Conservation (phyloP, 2,113 vertebrate genomes). For the Platanista minor region DNA sequence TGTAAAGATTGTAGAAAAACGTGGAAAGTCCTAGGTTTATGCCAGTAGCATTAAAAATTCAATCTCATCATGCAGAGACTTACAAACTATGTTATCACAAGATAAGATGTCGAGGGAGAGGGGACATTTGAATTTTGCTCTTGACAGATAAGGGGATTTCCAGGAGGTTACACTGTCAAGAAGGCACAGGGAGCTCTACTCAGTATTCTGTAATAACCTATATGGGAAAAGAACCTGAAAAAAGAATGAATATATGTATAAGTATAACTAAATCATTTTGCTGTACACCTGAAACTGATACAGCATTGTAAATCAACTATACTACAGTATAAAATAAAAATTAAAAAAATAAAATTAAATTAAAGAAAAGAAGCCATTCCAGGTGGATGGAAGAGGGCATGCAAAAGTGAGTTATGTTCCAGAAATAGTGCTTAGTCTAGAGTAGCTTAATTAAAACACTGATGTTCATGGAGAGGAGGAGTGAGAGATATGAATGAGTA, state of each 20-base stretch:
- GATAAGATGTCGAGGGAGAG: not conserved
- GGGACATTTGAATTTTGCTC: not conserved
- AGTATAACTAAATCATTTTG: not conserved
- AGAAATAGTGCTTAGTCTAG: not conserved
- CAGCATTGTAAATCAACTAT: not conserved
- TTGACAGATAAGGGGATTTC: not conserved
- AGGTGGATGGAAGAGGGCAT: not conserved
- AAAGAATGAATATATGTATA: not conserved
- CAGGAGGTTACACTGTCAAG: not conserved
- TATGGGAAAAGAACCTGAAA: not conserved
- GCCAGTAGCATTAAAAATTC: not conserved
- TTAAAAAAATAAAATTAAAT: not conserved
- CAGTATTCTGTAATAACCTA: not conserved
- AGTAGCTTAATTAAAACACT: not conserved
- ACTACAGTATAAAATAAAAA: not conserved
- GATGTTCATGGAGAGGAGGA: not conserved
- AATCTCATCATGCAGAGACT: not conserved
- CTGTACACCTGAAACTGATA: not conserved
- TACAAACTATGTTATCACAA: not conserved
- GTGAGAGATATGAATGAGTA: not conserved
- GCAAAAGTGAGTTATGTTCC: not conserved
- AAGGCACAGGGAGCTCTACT: not conserved
- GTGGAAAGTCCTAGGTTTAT: not conserved
- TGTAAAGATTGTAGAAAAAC: not conserved
- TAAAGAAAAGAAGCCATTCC: not conserved